These are phyloP conservation scores for Nyctibius bracteatus DNA, from an alignment of 2,113 vertebrate genomes.

Conservation along the genomic window DNA sequence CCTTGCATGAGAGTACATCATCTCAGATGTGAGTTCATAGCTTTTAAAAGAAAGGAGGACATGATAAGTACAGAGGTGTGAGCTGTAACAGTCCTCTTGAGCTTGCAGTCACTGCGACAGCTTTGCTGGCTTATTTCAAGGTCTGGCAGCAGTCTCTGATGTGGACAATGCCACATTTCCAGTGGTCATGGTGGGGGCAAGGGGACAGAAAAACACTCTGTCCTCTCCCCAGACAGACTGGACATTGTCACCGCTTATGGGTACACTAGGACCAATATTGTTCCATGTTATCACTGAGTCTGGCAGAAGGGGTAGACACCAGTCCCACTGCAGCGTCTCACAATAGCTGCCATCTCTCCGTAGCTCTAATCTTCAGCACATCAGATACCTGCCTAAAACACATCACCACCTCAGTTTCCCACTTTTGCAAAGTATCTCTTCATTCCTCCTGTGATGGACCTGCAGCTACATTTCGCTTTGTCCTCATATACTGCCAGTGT, in stretches of 20 bases:
- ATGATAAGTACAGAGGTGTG: not conserved
- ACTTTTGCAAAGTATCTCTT: not conserved
- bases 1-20: not conserved
- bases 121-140: not conserved
- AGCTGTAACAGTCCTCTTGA: not conserved
- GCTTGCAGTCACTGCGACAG: not conserved
- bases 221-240: not conserved
- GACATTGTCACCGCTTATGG: not conserved
- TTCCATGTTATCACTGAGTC: rapidly evolving
- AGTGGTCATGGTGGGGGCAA: not conserved
- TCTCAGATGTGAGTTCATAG: not conserved
- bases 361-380: not conserved
- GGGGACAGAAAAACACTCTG: not conserved
- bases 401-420: rapidly evolving
- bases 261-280: not conserved
- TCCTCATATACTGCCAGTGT: not conserved
- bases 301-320: not conserved
- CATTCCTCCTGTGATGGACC: not conserved
- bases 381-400: not conserved
- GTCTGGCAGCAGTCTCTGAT: not conserved
- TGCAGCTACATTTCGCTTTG: not conserved
- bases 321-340: not conserved
- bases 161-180: rapidly evolving
- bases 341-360: not conserved
- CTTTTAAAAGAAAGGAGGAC: not conserved